Base-by-base conservation (phyloP, 2,888 invertebrate species). In the Gandaritis pyraliata region DNA sequence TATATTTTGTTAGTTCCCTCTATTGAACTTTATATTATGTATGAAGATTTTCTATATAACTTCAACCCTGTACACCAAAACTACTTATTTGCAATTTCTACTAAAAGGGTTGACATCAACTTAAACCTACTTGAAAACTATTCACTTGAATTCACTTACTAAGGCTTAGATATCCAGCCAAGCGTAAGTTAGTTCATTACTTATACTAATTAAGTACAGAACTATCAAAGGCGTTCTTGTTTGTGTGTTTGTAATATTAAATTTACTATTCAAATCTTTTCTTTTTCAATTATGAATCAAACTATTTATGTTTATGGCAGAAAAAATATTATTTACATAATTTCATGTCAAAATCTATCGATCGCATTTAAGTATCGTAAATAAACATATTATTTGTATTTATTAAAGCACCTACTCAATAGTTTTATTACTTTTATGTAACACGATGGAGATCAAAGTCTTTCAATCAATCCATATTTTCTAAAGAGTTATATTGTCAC, bases 181-280 rank as follows among this genome's bases (percentile, higher is more conserved):
- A 68, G 74, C 77, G 77, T 83, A 64, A 77, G 72, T 77, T 78
- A 83, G 82, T 82, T 81, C 72, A 70, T 77, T 74, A 78, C 78
- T 75, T 72, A 73, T 75, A 76, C 77, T 82, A 84, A 83, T 85
- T 85, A 82, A 59, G 53, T 39, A 75, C 72, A 69, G 74, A 70
- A 76, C 72, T 74, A 73, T 79, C 78, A 79, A 78, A 78, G 74
- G 73, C 38, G 48, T 53, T 23, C 15, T 47, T 57, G 55, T 58
- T 49, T 58, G 57, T 60, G 45, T 57, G 59, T 59, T 56, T 62
- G 57, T 51, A 55, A 64, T 64, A 38, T 16, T 45, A 49, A 39
- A 48, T 43, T 46, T 49, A 29, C 41, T 23, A 41, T 41, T 30
- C 18, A 41, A 23, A 41, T 46, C 18, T 18, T 38, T 55, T 60